phyloP scores from a whole-genome alignment of 2,888 invertebrate species.

The Cyrtodaria siliqua region DNA sequence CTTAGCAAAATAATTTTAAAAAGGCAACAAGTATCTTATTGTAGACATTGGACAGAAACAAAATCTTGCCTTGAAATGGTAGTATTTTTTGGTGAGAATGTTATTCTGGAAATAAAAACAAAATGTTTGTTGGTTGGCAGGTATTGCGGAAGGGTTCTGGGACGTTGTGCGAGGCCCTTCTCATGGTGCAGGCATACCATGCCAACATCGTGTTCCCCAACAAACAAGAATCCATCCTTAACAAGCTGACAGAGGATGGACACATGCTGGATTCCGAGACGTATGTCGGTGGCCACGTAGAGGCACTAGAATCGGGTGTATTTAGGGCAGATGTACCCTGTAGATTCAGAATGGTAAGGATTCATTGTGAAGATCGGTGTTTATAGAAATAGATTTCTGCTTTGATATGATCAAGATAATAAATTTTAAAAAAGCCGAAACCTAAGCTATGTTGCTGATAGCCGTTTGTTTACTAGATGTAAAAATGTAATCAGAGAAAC shows the following conservation, averaged over 20 bases:
- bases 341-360: conserved; percentile 85
- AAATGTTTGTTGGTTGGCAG: conserved; percentile 87
- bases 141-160: conserved; percentile 98
- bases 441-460: too few species aligned
- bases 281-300: conserved; percentile 99
- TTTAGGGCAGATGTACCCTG: conserved; percentile 98
- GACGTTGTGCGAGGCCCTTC: conserved; percentile 97
- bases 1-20: too few species aligned
- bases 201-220: conserved; percentile 99
- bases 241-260: conserved; percentile 96
- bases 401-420: too few species aligned
- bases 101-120: too few species aligned
- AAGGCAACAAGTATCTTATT: too few species aligned
- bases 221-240: conserved; percentile 92
- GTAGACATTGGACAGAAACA: too few species aligned
- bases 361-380: neutral
- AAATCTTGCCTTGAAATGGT: too few species aligned
- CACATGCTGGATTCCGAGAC: conserved; percentile 98
- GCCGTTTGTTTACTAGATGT: too few species aligned
- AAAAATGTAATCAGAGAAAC: too few species aligned
- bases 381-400: too few species aligned
- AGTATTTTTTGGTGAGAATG: too few species aligned
- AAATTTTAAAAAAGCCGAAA: too few species aligned
- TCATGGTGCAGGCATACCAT: conserved; percentile 99
- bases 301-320: conserved; percentile 98